These are phyloP conservation scores for Scomberomorus guttatus DNA, from an alignment of 2,797 vertebrate genomes.

Conservation along the genomic window DNA sequence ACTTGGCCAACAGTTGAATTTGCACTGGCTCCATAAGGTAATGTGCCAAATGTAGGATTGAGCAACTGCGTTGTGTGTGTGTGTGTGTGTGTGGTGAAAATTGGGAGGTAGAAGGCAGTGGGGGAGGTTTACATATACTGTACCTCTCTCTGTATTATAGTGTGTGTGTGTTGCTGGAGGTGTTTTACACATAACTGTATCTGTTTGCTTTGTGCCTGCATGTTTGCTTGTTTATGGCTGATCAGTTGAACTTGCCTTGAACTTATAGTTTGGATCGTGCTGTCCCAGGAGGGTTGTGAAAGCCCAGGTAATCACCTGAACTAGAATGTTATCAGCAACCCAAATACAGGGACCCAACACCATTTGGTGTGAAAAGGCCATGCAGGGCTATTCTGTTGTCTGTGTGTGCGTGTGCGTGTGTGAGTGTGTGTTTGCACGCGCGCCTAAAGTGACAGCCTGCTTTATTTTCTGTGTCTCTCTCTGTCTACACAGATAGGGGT, in stretches of 20 bases:
- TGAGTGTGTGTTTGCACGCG: constrained; percentile 11
- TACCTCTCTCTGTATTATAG: constrained; percentile 2
- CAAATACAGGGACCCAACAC: constrained; percentile 39
- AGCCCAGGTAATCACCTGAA: constrained; percentile 37
- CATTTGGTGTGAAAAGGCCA: constrained; percentile 22
- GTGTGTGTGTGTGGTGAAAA: constrained; percentile 9
- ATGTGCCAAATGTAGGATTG: constrained; percentile 25
- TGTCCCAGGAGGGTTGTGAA: constrained; percentile 44
- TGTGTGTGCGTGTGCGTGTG: constrained; percentile 18
- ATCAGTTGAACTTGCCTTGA: constrained; percentile 57
- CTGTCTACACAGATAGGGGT: constrained; percentile 88
- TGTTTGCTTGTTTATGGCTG: constrained; percentile 26
- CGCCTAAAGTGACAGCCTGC: constrained; percentile 26
- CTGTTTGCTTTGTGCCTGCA: constrained; percentile 1
- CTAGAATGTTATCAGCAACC: constrained; percentile 35
- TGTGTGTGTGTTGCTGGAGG: neutral
- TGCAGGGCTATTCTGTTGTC: constrained; percentile 11
- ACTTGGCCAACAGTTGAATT: constrained; percentile 87
- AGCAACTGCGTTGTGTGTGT: neutral
- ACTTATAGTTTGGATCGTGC: constrained; percentile 42
- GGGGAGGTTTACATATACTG: constrained; percentile 5
- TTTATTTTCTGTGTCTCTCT: constrained; percentile 24
- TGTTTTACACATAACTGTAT: neutral
- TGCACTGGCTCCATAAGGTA: constrained; percentile 91
- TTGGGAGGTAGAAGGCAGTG: neutral